Evolutionary conservation across 2,888 invertebrate species (phyloP), one percentile per base, ranked within the genome.

Genomic region (Trypoxylon attenuatum): DNA sequence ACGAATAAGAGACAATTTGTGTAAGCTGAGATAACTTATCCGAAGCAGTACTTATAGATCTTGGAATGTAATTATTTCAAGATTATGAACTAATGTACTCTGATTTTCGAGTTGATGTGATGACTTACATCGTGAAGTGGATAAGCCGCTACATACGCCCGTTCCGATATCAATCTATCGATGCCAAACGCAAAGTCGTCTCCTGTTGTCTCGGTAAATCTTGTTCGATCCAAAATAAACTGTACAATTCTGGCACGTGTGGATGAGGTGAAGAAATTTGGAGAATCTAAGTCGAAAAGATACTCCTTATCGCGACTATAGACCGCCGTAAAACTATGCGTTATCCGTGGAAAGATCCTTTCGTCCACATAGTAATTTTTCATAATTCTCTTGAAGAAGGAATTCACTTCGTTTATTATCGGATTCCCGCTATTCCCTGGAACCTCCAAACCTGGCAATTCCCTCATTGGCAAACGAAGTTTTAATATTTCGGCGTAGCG

Each of bases 261-360:
- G 1, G 95, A 92, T 2, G 95, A 92, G 39, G 94, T 94, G 88
- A 98, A 97, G 87, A 97, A 96, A 75, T 93, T 92, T 5, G 94
- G 92, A 25, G 93, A 91, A 50, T 92, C 88, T 38, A 94, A 91
- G 85, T 96, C 95, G 87, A 97, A 97, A 94, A 98, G 89, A 88
- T 97, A 97, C 88, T 96, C 95, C 87, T 95, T 96, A 83, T 97
- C 96, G 76, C 95, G 91, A 71, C 94, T 94, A 87, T 96, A 98
- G 58, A 96, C 93, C 33, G 96, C 95, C 21, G 96, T 96, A 79
- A 96, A 94, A 54, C 93, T 90, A 77, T 95, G 94, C 55, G 91
- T 91, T 79, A 92, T 91, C 66, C 92, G 91, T 0, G 96, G 96
- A 84, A 97, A 95, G 78, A 91, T 89, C 0, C 88, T 85, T 13